Base-by-base conservation (phyloP, 2,888 invertebrate species). In the Pandemis heparana region DNA sequence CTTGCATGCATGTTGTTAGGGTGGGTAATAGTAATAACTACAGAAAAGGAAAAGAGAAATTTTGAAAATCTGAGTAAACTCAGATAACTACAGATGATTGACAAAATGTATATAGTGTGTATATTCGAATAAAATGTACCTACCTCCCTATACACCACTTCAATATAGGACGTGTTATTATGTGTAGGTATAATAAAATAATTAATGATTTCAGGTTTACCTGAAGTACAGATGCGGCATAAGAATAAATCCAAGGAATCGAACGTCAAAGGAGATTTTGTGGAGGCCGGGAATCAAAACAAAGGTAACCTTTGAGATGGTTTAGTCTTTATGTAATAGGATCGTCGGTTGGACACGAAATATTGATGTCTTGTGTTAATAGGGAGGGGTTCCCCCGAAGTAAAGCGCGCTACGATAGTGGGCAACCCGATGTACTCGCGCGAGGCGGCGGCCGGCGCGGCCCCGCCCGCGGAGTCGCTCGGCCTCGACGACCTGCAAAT, bases 391-490 rank as follows among this genome's bases (percentile, higher is more conserved):
- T 92, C 95, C 77, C 95, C 96, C 38, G 96, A 97, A 88, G 96
- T 97, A 80, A 97, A 97, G 90, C 96, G 97, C 82, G 97, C 98
- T 67, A 98, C 97, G 71, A 97, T 98, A 82, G 97, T 98, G 71
- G 98, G 97, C 77, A 98, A 98, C 93, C 98, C 98, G 71, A 98
- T 98, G 97, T 98, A 96, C 92, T 97, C 97, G 85, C 95, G 86
- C 94, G 95, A 75, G 81, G 82, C 1, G 83, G 86, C 87, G 88
- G 87, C 90, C 91, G 69, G 87, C 88, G 77, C 87, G 75, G 61
- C 77, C 77, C 78, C 90, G 79, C 94, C 92, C 76, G 95, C 95
- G 59, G 96, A 96, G 81, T 91, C 96, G 79, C 95, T 97, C 75
- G 96, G 96, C 66, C 94, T 98, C 81, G 97, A 98, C 90, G 97